Percentiles rank a stretch among this genome's conserved stretches.
These are phyloP conservation scores for Myotis lucifugus DNA, from an alignment of 2,113 vertebrate species.

Conservation along the genomic window DNA sequence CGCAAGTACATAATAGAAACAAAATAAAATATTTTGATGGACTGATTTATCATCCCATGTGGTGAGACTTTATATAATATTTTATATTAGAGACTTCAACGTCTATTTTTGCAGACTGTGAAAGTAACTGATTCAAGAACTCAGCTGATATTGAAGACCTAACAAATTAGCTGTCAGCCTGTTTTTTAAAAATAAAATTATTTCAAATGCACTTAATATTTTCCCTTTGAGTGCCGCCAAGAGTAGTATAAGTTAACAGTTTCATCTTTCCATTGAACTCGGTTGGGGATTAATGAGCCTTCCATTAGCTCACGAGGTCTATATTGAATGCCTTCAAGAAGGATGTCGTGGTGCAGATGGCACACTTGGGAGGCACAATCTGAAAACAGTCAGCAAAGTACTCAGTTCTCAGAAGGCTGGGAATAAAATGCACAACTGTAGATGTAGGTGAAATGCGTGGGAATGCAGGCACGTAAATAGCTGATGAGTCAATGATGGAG, in stretches of 20 bases:
- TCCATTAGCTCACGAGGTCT: neutral
- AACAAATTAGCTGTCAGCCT: neutral
- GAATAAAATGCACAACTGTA: neutral
- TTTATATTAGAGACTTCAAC: slow-evolving; percentile 11
- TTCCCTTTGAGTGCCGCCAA: neutral
- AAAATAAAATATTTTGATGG: neutral
- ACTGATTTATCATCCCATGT: neutral
- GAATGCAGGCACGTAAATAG: neutral
- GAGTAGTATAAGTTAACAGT: neutral
- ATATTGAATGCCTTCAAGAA: neutral
- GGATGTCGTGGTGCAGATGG: neutral
- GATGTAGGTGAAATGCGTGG: neutral
- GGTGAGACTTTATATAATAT: neutral
- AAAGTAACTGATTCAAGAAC: neutral
- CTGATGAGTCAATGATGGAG: neutral
- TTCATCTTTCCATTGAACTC: neutral
- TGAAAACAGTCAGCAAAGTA: neutral
- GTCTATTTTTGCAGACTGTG: neutral
- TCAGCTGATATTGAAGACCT: neutral
- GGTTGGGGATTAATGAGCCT: neutral
- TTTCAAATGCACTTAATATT: neutral
- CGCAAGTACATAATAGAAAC: neutral
- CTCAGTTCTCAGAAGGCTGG: neutral
- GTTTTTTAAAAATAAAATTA: neutral
- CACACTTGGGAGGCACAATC: neutral